These are phyloP conservation scores for Butastur rufipennis DNA, from an alignment of 2,113 vertebrate genomes.

Conservation along the genomic window DNA sequence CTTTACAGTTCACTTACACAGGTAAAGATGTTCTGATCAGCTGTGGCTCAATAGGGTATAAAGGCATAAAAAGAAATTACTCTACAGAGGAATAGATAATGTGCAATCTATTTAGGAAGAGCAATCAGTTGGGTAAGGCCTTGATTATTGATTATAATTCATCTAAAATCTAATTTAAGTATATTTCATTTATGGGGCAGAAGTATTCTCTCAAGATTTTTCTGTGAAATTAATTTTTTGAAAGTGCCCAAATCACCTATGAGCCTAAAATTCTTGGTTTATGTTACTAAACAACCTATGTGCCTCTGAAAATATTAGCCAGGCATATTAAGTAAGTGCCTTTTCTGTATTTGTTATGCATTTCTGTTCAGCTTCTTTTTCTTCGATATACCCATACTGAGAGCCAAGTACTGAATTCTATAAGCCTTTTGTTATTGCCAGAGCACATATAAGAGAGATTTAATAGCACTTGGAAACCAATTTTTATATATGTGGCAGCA, in stretches of 20 bases:
- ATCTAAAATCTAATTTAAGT: not conserved
- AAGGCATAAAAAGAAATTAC: not conserved
- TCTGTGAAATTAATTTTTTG: not conserved
- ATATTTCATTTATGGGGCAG: not conserved
- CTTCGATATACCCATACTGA: not conserved
- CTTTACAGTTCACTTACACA: not conserved
- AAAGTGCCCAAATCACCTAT: not conserved
- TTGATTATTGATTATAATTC: not conserved
- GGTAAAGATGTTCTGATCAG: slow-evolving; percentile 3
- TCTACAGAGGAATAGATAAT: not conserved
- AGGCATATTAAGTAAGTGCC: not conserved
- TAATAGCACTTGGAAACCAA: not conserved
- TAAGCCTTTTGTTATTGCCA: not conserved
- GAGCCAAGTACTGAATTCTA: not conserved
- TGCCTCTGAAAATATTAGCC: not conserved
- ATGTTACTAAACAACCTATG: not conserved
- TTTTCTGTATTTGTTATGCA: not conserved
- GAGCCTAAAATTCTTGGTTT: not conserved
- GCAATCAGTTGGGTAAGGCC: not conserved
- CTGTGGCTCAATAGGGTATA: not conserved
- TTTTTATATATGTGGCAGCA: not conserved
- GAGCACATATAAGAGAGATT: not conserved
- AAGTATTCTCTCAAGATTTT: not conserved
- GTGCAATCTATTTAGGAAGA: not conserved
- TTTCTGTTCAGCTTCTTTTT: not conserved